Conservation (phyloP, 2,888 invertebrate genomes). For the Craniophora ligustri region DNA sequence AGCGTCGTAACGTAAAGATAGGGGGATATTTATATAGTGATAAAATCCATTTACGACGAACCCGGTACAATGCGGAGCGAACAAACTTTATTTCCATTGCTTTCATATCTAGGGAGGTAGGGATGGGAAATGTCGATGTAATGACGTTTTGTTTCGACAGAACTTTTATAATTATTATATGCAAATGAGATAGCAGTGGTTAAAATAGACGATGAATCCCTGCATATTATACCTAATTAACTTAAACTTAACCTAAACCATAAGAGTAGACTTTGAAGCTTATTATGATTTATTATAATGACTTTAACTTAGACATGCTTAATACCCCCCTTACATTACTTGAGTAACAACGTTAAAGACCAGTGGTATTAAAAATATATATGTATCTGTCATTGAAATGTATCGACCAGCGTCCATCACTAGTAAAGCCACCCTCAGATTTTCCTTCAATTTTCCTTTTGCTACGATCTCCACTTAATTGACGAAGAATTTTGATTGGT, state of each 20-base stretch:
- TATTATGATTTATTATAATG: too few species aligned
- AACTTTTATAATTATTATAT: constrained; percentile 2
- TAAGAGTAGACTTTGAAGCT: neutral
- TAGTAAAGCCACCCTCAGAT: constrained; percentile 81
- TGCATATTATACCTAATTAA: too few species aligned
- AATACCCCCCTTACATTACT: too few species aligned
- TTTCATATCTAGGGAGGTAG: constrained; percentile 78
- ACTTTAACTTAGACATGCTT: too few species aligned
- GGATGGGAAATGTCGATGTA: constrained; percentile 50
- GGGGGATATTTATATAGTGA: constrained; percentile 84
- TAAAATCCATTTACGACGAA: constrained; percentile 85
- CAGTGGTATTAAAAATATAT: too few species aligned
- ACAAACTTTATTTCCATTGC: constrained; percentile 87
- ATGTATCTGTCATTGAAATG: neutral
- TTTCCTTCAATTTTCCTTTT: constrained; percentile 88
- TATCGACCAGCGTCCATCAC: constrained; percentile 50
- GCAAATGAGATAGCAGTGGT: too few species aligned
- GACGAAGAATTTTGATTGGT: constrained; percentile 88
- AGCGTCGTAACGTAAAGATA: constrained; percentile 69
- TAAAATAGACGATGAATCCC: too few species aligned
- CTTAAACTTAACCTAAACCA: neutral
- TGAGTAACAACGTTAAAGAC: too few species aligned
- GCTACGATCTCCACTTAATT: constrained; percentile 87
- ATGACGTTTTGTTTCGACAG: neutral
- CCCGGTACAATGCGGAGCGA: constrained; percentile 80